A percentile compares a stretch with the other conserved stretches of the same genome.
These are phyloP conservation scores for Adelphocoris suturalis DNA, from an alignment of 2,888 invertebrate genomes.

Conservation along the genomic window DNA sequence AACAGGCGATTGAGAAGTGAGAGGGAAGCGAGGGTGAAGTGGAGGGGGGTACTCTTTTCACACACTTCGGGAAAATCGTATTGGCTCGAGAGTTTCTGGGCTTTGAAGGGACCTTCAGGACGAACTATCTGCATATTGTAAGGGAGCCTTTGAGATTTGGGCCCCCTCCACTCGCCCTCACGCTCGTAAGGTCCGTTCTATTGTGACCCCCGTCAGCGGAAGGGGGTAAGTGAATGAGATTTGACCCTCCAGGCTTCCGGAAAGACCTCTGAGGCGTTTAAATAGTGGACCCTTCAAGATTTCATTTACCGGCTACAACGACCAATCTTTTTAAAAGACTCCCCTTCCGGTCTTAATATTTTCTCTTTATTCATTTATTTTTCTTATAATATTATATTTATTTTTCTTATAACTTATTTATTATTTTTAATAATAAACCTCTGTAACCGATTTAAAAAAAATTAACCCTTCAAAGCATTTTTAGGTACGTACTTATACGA, in stretches of 20 bases:
- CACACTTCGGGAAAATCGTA: slow-evolving; percentile 60
- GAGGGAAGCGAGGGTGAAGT: not conserved
- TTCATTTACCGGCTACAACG: slow-evolving; percentile 64
- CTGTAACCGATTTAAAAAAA: no score
- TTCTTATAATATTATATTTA: not conserved
- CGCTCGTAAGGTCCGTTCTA: slow-evolving; percentile 21
- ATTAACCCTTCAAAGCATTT: no score
- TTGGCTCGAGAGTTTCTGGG: slow-evolving; percentile 35
- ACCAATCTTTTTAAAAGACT: slow-evolving; percentile 65
- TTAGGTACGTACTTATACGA: no score
- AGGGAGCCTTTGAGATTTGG: slow-evolving; percentile 59
- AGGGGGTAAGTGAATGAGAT: slow-evolving; percentile 62
- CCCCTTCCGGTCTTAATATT: slow-evolving; percentile 27
- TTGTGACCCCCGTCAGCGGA: slow-evolving; percentile 15
- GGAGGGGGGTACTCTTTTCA: slow-evolving; percentile 30
- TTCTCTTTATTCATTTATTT: not conserved
- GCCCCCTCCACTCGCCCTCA: no score
- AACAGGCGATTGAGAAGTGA: slow-evolving; percentile 28
- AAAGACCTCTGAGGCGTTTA: slow-evolving; percentile 59
- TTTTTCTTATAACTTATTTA: no score
- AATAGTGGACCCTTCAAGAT: slow-evolving; percentile 67
- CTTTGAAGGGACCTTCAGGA: slow-evolving; percentile 54
- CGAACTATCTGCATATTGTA: slow-evolving; percentile 66
- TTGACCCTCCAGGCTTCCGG: slow-evolving; percentile 21
- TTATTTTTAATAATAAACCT: no score